Base-by-base conservation (phyloP, 1,140 invertebrate genomes). In the Zaprionus ghesquierei region DNA sequence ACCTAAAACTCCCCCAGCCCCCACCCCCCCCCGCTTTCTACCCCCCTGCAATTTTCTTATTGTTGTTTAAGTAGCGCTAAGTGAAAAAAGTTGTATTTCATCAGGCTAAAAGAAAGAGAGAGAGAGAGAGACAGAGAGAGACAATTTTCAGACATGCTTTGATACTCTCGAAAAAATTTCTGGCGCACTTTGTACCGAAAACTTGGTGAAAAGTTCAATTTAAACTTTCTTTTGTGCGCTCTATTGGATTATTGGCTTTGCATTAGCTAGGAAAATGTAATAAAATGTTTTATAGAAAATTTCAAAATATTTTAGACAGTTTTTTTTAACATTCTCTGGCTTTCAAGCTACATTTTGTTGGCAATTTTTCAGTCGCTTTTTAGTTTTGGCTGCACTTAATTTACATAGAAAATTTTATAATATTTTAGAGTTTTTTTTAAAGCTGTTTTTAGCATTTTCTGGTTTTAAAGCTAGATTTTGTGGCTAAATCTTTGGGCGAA, bases 11-110 rank as follows among this genome's bases (percentile, higher is more conserved):
- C 51, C 3, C 55, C 27, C 20, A 10, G 6, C 3, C 31, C 2
- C 33, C 9, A 15, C 35, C 12, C 23, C 38, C 3, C 20, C 31
- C 25, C n/a, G 0, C 9, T 13, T 44, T 38, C 10, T 44, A n/a
- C 25, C 31, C 12, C 22, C 25, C 50, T 31, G 41, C 50, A 62
- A 33, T 65, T 53, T 35, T 29, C 41, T 75, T 70, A 70, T 70
- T 70, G 66, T 75, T 63, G 59, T 50, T 70, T 75, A 60, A 63
- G 59, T 50, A 55, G 60, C 59, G 72, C 65, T 78, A 78, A 78
- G 75, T 78, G 75, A 78, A 78, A 78, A 75, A 78, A 65, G 65
- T 75, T 75, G 75, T 78, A n/a, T 31, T 35, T 56, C 31, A 50
- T 29, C 27, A 8, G 27, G 27, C 27, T 29, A 8, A n/a, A n/a